Conservation (phyloP, 1,140 invertebrate genomes). For the Drosophila rhopaloa region DNA sequence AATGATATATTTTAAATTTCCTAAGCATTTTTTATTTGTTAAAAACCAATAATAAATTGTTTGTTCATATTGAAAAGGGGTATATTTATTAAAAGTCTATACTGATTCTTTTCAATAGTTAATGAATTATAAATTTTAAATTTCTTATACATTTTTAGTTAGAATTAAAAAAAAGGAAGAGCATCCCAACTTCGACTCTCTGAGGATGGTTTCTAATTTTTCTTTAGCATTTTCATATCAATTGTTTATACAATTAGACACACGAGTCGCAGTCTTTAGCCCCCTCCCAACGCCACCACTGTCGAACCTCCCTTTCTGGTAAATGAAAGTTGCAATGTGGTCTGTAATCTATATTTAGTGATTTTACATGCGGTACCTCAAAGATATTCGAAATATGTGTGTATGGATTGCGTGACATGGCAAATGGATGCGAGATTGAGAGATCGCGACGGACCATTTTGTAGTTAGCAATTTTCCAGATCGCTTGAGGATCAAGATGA, state of each 20-base stretch:
- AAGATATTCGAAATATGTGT: slow-evolving; percentile 78
- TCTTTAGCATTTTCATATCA: slow-evolving; percentile 61
- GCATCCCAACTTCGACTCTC: not conserved
- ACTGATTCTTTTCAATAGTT: too few species aligned
- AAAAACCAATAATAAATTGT: too few species aligned
- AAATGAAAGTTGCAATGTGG: slow-evolving; percentile 78
- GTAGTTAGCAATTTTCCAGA: slow-evolving; percentile 74
- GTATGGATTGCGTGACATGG: slow-evolving; percentile 41
- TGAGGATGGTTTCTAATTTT: not conserved
- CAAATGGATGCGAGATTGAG: slow-evolving; percentile 25
- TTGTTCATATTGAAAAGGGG: too few species aligned
- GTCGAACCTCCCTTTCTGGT: slow-evolving; percentile 28
- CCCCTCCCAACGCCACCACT: not conserved
- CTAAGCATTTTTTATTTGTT: too few species aligned
- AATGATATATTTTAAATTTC: too few species aligned
- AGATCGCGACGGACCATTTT: slow-evolving; percentile 59
- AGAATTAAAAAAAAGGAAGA: not conserved
- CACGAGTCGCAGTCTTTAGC: slow-evolving; percentile 42
- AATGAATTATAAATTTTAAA: too few species aligned
- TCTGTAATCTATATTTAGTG: slow-evolving; percentile 83
- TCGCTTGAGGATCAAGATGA: slow-evolving; percentile 54
- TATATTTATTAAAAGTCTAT: too few species aligned
- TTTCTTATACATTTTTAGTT: not conserved
- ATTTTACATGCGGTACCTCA: slow-evolving; percentile 80
- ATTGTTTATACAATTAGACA: slow-evolving; percentile 76